These are phyloP conservation scores for Ciconia maguari DNA, from an alignment of 2,113 vertebrate species.

Conservation along the genomic window DNA sequence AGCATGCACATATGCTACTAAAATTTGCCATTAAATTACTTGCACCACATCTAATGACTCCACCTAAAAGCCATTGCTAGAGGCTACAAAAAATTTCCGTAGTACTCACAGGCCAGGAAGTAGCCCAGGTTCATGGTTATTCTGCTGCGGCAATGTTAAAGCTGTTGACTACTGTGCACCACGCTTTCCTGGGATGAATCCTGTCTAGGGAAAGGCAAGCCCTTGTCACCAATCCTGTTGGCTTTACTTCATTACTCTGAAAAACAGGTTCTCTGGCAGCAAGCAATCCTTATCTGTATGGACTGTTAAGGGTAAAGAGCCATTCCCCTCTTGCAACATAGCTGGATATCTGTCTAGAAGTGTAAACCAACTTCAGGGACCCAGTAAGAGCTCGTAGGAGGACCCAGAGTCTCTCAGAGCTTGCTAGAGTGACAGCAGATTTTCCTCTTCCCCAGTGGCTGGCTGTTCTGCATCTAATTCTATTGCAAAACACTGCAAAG, in stretches of 20 bases:
- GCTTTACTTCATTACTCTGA: not conserved
- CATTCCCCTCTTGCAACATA: slow-evolving; percentile 22
- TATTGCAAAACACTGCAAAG: not conserved
- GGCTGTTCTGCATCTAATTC: not conserved
- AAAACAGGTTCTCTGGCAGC: slow-evolving; percentile 21
- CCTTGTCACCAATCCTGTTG: not conserved
- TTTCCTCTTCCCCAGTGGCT: not conserved
- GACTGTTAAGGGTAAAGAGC: not conserved
- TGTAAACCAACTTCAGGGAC: slow-evolving; percentile 29
- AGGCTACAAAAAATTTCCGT: not conserved
- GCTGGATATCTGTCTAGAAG: slow-evolving; percentile 10
- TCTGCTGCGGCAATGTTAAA: not conserved
- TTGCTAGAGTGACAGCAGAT: slow-evolving; percentile 17
- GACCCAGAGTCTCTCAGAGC: not conserved
- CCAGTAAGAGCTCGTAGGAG: slow-evolving; percentile 44
- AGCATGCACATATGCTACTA: not conserved
- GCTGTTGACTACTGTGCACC: not conserved
- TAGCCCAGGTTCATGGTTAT: not conserved
- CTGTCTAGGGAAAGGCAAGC: not conserved
- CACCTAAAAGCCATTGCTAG: not conserved
- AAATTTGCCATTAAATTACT: not conserved
- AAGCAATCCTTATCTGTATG: not conserved
- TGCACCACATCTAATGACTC: not conserved
- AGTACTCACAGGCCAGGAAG: slow-evolving; percentile 45
- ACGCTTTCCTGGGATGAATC: not conserved